Conservation (phyloP, 2,888 invertebrate species). For the Athalia circularis region DNA sequence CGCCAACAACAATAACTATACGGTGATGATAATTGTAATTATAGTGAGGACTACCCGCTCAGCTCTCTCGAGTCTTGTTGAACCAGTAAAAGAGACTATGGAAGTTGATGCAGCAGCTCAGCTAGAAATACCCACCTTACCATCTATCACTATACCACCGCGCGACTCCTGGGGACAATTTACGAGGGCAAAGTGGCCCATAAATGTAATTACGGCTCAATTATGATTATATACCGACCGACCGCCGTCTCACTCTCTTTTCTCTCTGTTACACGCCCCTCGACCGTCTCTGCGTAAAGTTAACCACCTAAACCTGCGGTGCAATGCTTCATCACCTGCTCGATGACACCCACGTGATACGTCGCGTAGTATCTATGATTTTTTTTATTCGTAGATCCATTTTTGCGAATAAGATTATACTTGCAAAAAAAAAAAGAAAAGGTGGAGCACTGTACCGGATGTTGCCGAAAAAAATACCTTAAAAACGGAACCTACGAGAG, state of each 20-base stretch:
- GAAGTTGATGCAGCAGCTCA: neutral
- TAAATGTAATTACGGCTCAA: constrained; percentile 72
- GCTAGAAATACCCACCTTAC: constrained; percentile 12
- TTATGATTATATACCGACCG: constrained; percentile 71
- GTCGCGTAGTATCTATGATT: too few species aligned
- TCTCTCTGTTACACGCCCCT: neutral
- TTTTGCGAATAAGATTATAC: neutral
- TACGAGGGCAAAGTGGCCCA: constrained; percentile 71
- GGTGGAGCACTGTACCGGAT: too few species aligned
- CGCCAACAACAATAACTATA: neutral
- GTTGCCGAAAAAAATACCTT: neutral
- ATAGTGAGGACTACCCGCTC: constrained; percentile 22
- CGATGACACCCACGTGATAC: too few species aligned
- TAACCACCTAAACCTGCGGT: too few species aligned
- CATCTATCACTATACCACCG: constrained; percentile 44
- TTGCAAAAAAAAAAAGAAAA: neutral
- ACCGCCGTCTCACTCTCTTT: constrained; percentile 4
- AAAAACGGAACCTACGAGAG: constrained; percentile 35
- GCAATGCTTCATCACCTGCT: too few species aligned
- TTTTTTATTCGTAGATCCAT: neutral
- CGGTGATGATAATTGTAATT: constrained; percentile 35
- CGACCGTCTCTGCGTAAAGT: neutral
- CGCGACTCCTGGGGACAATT: constrained; percentile 68
- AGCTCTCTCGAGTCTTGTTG: neutral
- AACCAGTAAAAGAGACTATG: neutral